Evolutionary conservation across 1,140 invertebrate species (phyloP), one percentile per base, ranked within the genome.

Genomic region (Diorhabda carinulata): DNA sequence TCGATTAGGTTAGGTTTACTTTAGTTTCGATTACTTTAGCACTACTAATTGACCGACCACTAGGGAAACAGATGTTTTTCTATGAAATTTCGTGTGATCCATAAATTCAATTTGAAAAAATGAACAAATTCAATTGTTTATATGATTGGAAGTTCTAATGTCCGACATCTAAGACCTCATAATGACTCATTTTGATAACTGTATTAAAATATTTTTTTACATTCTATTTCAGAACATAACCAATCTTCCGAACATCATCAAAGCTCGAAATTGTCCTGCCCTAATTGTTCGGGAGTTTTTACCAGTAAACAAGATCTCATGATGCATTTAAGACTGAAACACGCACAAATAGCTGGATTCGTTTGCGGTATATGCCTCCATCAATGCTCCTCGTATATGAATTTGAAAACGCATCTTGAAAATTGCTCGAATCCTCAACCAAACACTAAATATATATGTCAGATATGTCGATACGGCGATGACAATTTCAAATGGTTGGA

Each of bases 391-490:
- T 81, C 86, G 59, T 83, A 83, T 70, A 76, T 77, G 3, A 82
- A 85, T 69, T 78, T 88, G 42, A 75, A 81, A 41, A 81, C 81
- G 70, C 87, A 88, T 67, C 80, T 87, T 0, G 82, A 84, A 67
- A 82, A 81, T 73, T 85, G 84, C 69, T 80, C 82, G 10, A 81
- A 80, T 25, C 80, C 77, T 9, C 81, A 82, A 4, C 74, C 83
- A 8, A 68, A 74, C 9, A 77, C 81, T 9, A 81, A 82, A 76
- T 84, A 81, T 62, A 69, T 75, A 43, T 81, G 86, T 64, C 83
- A 85, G n/a, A 83, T 88, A n/a, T 88, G 87, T 73, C 83, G 82
- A 25, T 82, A 86, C 66, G 85, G 86, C 66, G 85, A 87, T 61
- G 86, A 88, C 75, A 86, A 86, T 5, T 79, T 83, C 25, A 86